Evolutionary conservation across 2,113 vertebrate species (phyloP).

Genomic region (Terrapene triunguis): DNA sequence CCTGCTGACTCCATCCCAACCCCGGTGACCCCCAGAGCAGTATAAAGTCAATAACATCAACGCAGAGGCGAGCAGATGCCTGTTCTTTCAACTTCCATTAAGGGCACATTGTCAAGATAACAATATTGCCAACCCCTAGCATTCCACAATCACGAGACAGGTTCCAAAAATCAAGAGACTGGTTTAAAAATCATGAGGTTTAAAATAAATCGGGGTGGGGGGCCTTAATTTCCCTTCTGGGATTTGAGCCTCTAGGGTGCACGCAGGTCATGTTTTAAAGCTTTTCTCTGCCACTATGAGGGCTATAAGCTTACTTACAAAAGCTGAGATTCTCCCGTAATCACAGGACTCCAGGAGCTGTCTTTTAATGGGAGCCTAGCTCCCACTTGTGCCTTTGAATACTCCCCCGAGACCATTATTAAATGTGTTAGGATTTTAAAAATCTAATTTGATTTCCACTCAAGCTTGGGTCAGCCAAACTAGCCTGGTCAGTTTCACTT

Average conservation of each 20-base stretch:
- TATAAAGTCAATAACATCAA: neutral
- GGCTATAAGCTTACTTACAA: neutral
- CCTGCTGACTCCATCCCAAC: rapidly evolving
- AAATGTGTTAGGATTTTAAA: neutral
- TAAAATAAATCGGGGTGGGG: too few relatives aligned
- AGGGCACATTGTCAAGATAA: neutral
- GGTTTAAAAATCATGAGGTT: neutral
- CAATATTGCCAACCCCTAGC: neutral
- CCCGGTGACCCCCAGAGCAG: neutral
- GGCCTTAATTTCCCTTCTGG: neutral
- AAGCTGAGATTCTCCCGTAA: neutral
- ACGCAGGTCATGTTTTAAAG: neutral
- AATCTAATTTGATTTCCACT: neutral
- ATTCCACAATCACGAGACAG: neutral
- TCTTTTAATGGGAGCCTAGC: neutral
- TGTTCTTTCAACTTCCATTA: neutral
- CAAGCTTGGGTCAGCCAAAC: neutral
- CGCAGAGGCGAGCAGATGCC: neutral
- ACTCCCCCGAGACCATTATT: neutral
- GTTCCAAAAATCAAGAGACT: neutral
- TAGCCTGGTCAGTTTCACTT: neutral
- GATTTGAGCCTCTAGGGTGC: neutral
- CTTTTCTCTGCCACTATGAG: neutral
- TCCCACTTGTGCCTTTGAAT: neutral
- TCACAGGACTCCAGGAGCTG: neutral